These are phyloP conservation scores for Sylvilagus bachmani DNA, from an alignment of 2,113 vertebrate species.

Conservation along the genomic window DNA sequence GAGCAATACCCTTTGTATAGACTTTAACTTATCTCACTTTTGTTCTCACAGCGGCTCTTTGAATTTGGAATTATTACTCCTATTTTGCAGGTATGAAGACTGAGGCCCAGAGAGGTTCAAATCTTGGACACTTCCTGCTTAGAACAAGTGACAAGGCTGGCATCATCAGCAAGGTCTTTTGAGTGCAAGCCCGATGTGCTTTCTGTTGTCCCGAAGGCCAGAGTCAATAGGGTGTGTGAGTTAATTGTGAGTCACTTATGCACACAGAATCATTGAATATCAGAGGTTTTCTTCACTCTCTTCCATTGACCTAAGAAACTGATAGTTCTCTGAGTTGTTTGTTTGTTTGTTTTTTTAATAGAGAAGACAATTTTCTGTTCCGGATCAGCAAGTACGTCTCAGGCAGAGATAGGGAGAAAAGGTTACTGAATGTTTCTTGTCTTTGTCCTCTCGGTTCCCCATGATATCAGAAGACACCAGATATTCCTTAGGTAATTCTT, in stretches of 20 bases:
- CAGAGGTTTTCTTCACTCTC: constrained; percentile 15
- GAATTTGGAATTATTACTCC: background rate
- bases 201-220: constrained; percentile 43
- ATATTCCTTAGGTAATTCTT: background rate
- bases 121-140: background rate
- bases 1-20: background rate
- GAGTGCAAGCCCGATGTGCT: background rate
- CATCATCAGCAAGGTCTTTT: constrained; percentile 1
- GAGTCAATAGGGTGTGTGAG: background rate
- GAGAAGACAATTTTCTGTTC: constrained; percentile 46
- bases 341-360: background rate
- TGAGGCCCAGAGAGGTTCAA: background rate
- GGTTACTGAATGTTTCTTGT: background rate
- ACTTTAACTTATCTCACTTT: constrained; percentile 3
- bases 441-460: background rate
- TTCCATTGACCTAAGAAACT: constrained; percentile 22
- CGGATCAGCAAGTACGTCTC: constrained; percentile 34
- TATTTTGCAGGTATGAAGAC: constrained; percentile 46
- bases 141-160: background rate
- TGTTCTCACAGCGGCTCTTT: constrained; percentile 17
- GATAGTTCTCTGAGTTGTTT: constrained; percentile 28
- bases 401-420: background rate
- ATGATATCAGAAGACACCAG: background rate
- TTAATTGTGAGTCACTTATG: background rate
- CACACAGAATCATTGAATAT: background rate